Evolutionary conservation across 2,888 invertebrate genomes (phyloP).

Genomic region (Esperia sulphurella): DNA sequence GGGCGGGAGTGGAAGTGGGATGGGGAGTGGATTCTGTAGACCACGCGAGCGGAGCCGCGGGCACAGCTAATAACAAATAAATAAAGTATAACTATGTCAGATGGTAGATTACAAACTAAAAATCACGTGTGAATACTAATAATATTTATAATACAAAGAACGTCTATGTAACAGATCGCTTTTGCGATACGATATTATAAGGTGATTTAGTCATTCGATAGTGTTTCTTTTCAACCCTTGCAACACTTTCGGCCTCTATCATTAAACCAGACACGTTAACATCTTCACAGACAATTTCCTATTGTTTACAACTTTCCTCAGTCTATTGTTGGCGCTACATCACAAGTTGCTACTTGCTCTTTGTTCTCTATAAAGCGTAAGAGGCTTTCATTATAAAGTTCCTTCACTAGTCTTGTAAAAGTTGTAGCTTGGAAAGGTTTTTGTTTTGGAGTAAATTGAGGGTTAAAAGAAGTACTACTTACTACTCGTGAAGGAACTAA

Average conservation of each 20-base stretch:
- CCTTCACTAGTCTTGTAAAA: conserved; percentile 15
- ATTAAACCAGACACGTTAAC: conserved; percentile 2
- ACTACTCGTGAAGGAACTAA: no score
- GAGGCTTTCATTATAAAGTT: conserved; percentile 46
- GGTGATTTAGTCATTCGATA: neutral
- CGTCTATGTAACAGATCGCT: no score
- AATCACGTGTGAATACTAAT: no score
- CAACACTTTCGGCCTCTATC: neutral
- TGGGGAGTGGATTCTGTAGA: no score
- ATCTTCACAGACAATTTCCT: conserved; percentile 13
- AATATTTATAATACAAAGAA: no score
- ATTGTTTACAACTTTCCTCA: conserved; percentile 23
- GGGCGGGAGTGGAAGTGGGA: no score
- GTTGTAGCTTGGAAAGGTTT: conserved; percentile 5
- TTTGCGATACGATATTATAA: no score
- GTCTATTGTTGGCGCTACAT: conserved; percentile 19
- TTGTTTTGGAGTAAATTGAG: conserved; percentile 1
- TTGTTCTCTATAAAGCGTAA: conserved; percentile 21
- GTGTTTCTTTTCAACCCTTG: neutral
- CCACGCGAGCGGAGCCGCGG: no score
- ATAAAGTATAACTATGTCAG: no score
- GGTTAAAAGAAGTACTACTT: neutral
- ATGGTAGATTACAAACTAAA: no score
- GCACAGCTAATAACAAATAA: no score
- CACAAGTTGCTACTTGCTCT: conserved; percentile 15